Conservation (phyloP, 2,888 invertebrate genomes). For the Crematogaster levior region DNA sequence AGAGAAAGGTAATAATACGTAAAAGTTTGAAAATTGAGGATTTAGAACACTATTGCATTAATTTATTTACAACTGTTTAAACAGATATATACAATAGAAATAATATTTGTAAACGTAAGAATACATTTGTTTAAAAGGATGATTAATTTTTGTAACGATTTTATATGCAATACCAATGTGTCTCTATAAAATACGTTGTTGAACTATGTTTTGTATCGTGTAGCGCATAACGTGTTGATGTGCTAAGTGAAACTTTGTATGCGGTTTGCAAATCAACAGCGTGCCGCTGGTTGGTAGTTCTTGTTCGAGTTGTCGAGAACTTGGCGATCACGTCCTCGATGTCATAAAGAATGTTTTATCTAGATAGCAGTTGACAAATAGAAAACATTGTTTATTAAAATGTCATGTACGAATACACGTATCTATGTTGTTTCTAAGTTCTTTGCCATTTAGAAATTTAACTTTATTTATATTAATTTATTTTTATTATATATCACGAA, state of each 20-base stretch:
- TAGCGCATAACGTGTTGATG: conserved; percentile 56
- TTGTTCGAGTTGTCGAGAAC: conserved; percentile 45
- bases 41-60: neutral
- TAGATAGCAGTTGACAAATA: conserved; percentile 15
- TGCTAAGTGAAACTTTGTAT: conserved; percentile 69
- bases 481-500: neutral
- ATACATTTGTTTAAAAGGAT: neutral
- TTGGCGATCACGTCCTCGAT: conserved; percentile 40
- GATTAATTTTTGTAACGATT: conserved; percentile 15
- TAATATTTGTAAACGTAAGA: neutral
- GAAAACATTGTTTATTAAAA: conserved; percentile 31
- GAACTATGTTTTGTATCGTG: conserved; percentile 27
- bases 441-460: neutral
- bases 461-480: neutral
- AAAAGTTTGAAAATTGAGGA: neutral
- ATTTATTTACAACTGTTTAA: neutral
- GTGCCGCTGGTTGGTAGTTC: conserved; percentile 35
- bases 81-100: neutral
- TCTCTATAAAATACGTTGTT: conserved; percentile 27
- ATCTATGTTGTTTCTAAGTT: neutral
- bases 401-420: neutral
- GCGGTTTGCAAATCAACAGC: conserved; percentile 50
- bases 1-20: neutral
- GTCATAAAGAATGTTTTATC: conserved; percentile 46
- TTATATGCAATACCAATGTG: conserved; percentile 8